Evolutionary conservation across 2,113 vertebrate genomes (phyloP).

Genomic region (Lasiurus cinereus): DNA sequence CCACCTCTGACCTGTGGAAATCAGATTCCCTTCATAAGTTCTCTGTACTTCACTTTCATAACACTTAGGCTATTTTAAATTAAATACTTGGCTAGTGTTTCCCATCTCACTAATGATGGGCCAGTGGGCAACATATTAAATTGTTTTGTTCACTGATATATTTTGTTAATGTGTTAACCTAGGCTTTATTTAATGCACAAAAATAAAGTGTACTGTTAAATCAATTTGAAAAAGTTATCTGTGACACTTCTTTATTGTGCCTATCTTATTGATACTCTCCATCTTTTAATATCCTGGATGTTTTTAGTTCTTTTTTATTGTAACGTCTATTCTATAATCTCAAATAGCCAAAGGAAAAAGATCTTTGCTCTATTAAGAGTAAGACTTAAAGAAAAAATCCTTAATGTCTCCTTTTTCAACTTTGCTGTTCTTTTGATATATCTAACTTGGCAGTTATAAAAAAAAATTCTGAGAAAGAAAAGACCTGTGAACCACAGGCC

Average conservation of each 20-base stretch:
- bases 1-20: neutral
- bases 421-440: constrained; percentile 69
- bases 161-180: neutral
- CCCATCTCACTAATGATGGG: neutral
- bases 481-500: constrained; percentile 40
- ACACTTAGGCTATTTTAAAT: neutral
- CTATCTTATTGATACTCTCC: neutral
- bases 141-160: neutral
- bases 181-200: neutral
- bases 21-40: neutral
- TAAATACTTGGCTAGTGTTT: neutral
- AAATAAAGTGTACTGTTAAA: neutral
- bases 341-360: neutral
- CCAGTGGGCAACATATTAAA: neutral
- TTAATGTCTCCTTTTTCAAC: constrained; percentile 56
- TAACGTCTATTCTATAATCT: neutral
- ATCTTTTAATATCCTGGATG: neutral
- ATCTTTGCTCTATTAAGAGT: constrained; percentile 1
- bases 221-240: neutral
- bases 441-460: constrained; percentile 65
- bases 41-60: neutral
- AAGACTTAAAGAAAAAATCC: constrained; percentile 46
- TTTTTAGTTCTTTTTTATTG: neutral
- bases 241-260: neutral
- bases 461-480: constrained; percentile 72